These are phyloP conservation scores for Candoia aspera DNA, from an alignment of 2,113 vertebrate species.

Conservation along the genomic window DNA sequence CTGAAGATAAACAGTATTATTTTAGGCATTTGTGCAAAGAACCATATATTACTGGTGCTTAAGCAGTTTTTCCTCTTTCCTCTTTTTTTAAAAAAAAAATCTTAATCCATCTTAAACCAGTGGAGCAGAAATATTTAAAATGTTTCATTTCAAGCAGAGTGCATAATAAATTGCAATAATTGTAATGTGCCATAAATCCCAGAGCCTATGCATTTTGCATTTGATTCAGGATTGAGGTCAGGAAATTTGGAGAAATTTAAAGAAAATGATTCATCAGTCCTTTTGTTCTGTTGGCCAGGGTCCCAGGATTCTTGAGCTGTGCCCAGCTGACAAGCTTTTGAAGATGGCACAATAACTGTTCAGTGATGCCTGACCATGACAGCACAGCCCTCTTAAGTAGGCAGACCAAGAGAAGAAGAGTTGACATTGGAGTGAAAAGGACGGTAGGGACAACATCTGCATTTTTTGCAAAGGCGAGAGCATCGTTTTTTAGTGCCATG, in stretches of 20 bases:
- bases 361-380: slow-evolving; percentile 99
- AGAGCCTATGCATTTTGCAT: slow-evolving; percentile 86
- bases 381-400: slow-evolving; percentile 96
- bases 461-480: slow-evolving; percentile 89
- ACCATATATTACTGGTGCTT: slow-evolving; percentile 86
- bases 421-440: slow-evolving; percentile 99
- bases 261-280: slow-evolving; percentile 90
- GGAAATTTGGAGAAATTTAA: slow-evolving; percentile 90
- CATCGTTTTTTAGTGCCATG: slow-evolving; percentile 93
- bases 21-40: slow-evolving; percentile 82
- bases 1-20: slow-evolving; percentile 83
- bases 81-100: slow-evolving; percentile 71
- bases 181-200: slow-evolving; percentile 87
- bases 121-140: slow-evolving; percentile 85
- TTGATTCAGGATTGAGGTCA: slow-evolving; percentile 86
- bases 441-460: slow-evolving; percentile 92
- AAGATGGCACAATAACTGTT: slow-evolving; percentile 98
- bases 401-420: slow-evolving; percentile 99
- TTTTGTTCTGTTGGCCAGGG: slow-evolving; percentile 88
- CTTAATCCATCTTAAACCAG: slow-evolving; percentile 88
- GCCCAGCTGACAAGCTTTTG: slow-evolving; percentile 90
- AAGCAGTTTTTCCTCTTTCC: slow-evolving; percentile 79
- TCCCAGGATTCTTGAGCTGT: slow-evolving; percentile 90
- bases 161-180: slow-evolving; percentile 85
- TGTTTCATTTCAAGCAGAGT: slow-evolving; percentile 83